Conservation (phyloP, 37 sponge, comb jelly and placozoan species). For the Spongia lamella region DNA sequence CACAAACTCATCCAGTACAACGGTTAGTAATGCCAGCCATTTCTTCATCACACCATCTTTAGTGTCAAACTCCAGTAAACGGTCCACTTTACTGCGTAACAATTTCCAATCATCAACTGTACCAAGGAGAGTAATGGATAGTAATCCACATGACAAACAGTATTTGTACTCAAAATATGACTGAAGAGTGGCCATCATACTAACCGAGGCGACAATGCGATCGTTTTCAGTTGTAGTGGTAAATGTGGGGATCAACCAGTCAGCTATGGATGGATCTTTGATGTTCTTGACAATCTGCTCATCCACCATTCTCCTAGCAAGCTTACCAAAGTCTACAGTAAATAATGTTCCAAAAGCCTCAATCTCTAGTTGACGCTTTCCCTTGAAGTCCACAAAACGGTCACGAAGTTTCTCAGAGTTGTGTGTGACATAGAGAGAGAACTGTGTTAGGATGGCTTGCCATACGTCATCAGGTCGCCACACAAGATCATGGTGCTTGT, state of each 20-base stretch:
- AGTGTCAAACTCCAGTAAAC: constrained; percentile 35
- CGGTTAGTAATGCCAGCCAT: constrained; percentile 40
- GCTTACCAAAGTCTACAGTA: constrained; percentile 21
- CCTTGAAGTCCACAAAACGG: constrained; percentile 60
- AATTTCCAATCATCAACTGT: constrained; percentile 53
- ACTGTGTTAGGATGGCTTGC: constrained; percentile 52
- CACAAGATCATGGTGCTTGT: constrained; percentile 43
- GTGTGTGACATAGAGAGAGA: constrained; percentile 42
- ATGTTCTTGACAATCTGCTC: constrained; percentile 45
- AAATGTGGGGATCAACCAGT: constrained; percentile 36
- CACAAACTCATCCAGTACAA: constrained; percentile 58
- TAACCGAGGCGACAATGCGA: constrained; percentile 49
- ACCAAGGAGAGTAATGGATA: constrained; percentile 61
- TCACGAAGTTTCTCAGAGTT: constrained; percentile 59
- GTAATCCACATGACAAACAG: constrained; percentile 48
- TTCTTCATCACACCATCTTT: constrained; percentile 30
- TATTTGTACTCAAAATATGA: constrained; percentile 36
- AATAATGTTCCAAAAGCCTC: not conserved
- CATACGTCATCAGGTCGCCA: constrained; percentile 57
- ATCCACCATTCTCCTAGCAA: constrained; percentile 53
- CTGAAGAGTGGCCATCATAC: constrained; percentile 56
- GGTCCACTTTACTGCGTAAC: constrained; percentile 32
- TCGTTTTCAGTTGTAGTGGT: constrained; percentile 60
- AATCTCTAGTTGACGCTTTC: constrained; percentile 19
- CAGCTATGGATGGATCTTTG: constrained; percentile 34